These are phyloP conservation scores for Agrotis exclamationis DNA, from an alignment of 2,888 invertebrate genomes.

Conservation along the genomic window DNA sequence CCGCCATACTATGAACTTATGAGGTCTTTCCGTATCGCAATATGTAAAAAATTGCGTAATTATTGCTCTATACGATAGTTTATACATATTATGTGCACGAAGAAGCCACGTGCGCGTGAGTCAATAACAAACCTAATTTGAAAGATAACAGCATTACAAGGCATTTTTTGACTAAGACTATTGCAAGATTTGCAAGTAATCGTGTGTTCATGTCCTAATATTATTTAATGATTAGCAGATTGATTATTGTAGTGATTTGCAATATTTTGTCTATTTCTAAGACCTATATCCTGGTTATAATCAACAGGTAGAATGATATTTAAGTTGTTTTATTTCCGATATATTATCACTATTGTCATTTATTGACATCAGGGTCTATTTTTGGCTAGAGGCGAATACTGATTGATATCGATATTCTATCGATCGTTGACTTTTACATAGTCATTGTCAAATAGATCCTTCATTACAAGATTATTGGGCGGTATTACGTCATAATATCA, in stretches of 20 bases:
- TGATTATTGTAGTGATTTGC: conserved; percentile 20
- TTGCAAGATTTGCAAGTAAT: conserved; percentile 38
- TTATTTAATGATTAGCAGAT: conserved; percentile 18
- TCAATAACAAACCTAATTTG: conserved; percentile 35
- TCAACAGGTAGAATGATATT: background rate
- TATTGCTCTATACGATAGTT: conserved; percentile 3
- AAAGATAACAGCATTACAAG: conserved; percentile 44
- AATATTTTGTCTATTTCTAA: conserved; percentile 23
- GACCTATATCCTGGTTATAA: conserved; percentile 8
- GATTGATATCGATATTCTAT: background rate
- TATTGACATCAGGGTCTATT: background rate
- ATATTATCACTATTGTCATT: background rate
- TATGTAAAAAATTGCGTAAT: conserved; percentile 10
- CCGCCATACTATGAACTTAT: background rate
- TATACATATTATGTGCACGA: conserved; percentile 14
- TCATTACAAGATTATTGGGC: background rate
- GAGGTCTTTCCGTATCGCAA: background rate
- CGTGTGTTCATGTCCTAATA: conserved; percentile 6
- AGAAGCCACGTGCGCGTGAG: conserved; percentile 40
- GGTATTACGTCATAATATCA: background rate
- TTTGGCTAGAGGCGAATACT: background rate
- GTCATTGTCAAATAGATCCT: background rate
- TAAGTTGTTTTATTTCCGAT: background rate
- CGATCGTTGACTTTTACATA: no score
- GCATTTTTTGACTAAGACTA: conserved; percentile 25